Evolutionary conservation across 2,888 invertebrate species (phyloP).

Genomic region (Tenodera sinensis): DNA sequence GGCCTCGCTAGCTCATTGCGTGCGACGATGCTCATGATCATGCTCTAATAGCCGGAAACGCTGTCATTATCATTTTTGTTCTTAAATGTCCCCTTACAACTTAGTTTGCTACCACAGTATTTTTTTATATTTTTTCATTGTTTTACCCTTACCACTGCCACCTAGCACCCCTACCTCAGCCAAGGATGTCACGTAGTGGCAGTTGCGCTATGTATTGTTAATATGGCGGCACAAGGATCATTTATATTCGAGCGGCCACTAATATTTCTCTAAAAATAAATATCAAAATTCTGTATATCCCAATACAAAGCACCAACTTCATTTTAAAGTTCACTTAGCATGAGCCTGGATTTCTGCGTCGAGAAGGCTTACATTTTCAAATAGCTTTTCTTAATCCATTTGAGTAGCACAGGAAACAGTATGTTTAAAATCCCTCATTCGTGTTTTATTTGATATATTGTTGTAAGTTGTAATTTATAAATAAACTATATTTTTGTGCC

Average conservation of each 20-base stretch:
- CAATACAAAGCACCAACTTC: too few species aligned
- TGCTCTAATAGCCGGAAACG: conserved; percentile 12
- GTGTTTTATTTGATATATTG: too few species aligned
- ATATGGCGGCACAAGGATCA: background rate
- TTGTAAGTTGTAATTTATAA: too few species aligned
- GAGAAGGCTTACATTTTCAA: too few species aligned
- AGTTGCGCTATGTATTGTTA: background rate
- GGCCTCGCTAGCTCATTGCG: background rate
- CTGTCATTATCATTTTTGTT: background rate
- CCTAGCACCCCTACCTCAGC: background rate
- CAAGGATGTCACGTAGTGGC: background rate
- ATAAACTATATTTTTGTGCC: too few species aligned
- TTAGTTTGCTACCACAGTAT: background rate
- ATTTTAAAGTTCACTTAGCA: too few species aligned
- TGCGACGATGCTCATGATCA: background rate
- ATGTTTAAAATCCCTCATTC: too few species aligned
- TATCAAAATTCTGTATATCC: too few species aligned
- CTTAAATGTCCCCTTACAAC: background rate
- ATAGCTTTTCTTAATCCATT: too few species aligned
- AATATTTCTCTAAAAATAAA: background rate
- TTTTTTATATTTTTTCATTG: background rate
- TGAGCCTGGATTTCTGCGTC: too few species aligned
- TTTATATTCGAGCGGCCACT: background rate
- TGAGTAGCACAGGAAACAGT: too few species aligned
- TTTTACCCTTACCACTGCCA: background rate